phyloP scores from a whole-genome alignment of 2,888 invertebrate genomes.

The Drosophila falleni region DNA sequence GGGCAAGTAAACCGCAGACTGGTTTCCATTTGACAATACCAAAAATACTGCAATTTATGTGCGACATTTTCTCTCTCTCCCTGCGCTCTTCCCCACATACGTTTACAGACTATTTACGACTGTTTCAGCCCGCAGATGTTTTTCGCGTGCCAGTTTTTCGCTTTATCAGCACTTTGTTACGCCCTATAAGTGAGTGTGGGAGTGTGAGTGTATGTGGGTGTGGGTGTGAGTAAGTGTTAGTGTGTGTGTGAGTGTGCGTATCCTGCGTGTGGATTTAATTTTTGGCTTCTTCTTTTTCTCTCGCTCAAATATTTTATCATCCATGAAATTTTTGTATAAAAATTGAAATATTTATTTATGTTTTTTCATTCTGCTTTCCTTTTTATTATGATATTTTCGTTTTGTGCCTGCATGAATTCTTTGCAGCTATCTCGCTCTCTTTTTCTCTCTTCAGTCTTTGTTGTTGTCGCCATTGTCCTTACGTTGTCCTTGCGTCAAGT shows the following conservation, averaged over 20 bases:
- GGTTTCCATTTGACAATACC: slow-evolving; percentile 51
- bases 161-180: slow-evolving; percentile 76
- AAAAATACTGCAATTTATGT: slow-evolving; percentile 57
- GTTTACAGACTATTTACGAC: slow-evolving; percentile 69
- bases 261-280: slow-evolving; percentile 73
- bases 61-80: slow-evolving; percentile 35
- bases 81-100: slow-evolving; percentile 43
- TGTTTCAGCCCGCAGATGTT: slow-evolving; percentile 63
- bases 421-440: neutral
- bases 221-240: slow-evolving; percentile 12
- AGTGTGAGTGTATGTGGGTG: slow-evolving; percentile 9
- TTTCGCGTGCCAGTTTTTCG: slow-evolving; percentile 65
- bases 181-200: slow-evolving; percentile 19
- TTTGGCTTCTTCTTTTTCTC: slow-evolving; percentile 44
- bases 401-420: slow-evolving; percentile 33
- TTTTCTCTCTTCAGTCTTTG: slow-evolving; percentile 5
- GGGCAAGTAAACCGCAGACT: slow-evolving; percentile 34
- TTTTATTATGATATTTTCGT: slow-evolving; percentile 29
- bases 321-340: slow-evolving; percentile 58
- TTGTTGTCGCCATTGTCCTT: slow-evolving; percentile 63
- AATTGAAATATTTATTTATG: slow-evolving; percentile 79
- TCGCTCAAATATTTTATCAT: slow-evolving; percentile 72
- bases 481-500: slow-evolving; percentile 79
- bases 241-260: slow-evolving; percentile 8
- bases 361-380: slow-evolving; percentile 27